Evolutionary conservation across 2,797 vertebrate genomes (phyloP), one percentile per base, ranked within the genome.

Genomic region (Coendou prehensilis): DNA sequence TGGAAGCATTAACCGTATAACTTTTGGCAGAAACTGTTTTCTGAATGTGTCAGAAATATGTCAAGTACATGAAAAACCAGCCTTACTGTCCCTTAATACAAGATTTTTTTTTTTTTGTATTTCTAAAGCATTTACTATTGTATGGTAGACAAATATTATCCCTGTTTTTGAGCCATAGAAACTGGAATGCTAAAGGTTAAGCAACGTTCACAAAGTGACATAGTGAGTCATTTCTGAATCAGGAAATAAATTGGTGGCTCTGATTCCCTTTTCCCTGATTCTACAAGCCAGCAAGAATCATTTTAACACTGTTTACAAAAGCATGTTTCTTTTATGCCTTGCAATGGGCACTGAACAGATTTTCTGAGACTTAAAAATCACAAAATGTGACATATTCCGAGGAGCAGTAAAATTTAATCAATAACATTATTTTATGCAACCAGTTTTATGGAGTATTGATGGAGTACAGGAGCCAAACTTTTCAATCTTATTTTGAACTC

Each of bases 1-100:
- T 93, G 95, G 88, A 97, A 97, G 96, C 86, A 95, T 94, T 91
- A 96, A 23, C 57, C 81, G 47, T 14, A 64, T 59, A 80, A 52
- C 76, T 54, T 30, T 87, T 47, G 91, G 92, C 95, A 95, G 92
- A 98, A 96, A 97, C 97, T 96, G 92, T 85, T 97, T 96, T 93
- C 89, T 89, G 96, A 92, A 97, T 96, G 95, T 97, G 96, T 98
- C 96, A 97, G 96, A 87, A 69, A 96, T 95, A 93, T 93, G 93
- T 97, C 93, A 96, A 95, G 94, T 85, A 95, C 95, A 80, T n/a
- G 92, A 97, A 97, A 98, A 98, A 97, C 96, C 97, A 98, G 97
- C 94, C 97, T 91, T 91, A 82, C 95, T 59, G 71, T 97, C 93
- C 78, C 88, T 91, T 93, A 81, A 93, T 94, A 96, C 56, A 95